These are phyloP conservation scores for Nycticebus coucang DNA, from an alignment of 2,113 vertebrate genomes.

Conservation along the genomic window DNA sequence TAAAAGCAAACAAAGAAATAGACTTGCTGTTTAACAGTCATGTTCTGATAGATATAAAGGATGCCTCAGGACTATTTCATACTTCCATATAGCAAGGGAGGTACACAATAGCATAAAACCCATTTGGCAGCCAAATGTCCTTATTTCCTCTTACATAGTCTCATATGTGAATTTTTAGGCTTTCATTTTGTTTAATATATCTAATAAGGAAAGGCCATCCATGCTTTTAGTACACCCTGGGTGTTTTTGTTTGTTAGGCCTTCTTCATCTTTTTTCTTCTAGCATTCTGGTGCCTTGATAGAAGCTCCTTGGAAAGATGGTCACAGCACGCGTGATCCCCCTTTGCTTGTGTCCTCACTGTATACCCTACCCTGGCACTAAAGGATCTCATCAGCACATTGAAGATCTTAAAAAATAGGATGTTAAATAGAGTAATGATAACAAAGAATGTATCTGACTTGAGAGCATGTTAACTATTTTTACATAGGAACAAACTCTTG, in stretches of 20 bases:
- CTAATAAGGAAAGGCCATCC: not conserved
- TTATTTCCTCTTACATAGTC: not conserved
- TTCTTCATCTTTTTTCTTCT: not conserved
- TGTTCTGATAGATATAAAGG: not conserved
- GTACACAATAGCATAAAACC: not conserved
- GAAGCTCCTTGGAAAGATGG: not conserved
- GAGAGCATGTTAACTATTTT: not conserved
- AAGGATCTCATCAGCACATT: not conserved
- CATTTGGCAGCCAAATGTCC: not conserved
- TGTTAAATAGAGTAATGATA: not conserved
- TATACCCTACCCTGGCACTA: too few species aligned
- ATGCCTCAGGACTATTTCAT: not conserved
- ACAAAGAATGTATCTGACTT: not conserved
- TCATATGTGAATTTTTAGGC: not conserved
- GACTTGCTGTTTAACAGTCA: not conserved
- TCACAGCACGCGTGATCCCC: not conserved
- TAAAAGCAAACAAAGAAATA: conserved; percentile 53
- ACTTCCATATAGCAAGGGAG: not conserved
- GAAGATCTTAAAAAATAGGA: not conserved
- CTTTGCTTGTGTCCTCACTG: not conserved
- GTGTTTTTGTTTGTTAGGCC: conserved; percentile 10
- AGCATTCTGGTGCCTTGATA: not conserved
- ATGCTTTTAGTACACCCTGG: not conserved
- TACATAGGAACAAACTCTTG: not conserved
- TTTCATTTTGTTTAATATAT: conserved; percentile 32